Evolutionary conservation across 2,113 vertebrate species (phyloP).

Genomic region (Alethe castanea): DNA sequence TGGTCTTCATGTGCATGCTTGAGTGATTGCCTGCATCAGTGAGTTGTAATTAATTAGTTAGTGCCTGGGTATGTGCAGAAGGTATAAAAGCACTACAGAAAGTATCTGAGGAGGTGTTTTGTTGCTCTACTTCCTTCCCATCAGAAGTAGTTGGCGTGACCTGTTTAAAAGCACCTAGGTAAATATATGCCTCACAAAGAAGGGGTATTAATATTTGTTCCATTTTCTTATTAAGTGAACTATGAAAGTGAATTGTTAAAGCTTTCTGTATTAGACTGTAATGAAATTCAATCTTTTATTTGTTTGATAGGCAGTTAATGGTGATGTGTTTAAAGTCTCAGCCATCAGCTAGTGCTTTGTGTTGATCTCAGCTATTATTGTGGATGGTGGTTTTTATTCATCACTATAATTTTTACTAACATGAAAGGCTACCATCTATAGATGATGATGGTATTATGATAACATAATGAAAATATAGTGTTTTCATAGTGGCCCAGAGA

Average conservation of each 20-base stretch:
- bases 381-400: neutral
- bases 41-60: conserved; percentile 14
- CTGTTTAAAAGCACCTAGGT: neutral
- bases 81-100: neutral
- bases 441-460: neutral
- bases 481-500: neutral
- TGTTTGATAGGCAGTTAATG: neutral
- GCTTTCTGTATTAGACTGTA: neutral
- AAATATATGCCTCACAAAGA: neutral
- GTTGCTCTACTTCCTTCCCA: neutral
- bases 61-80: neutral
- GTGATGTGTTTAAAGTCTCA: neutral
- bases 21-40: conserved; percentile 9
- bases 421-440: neutral
- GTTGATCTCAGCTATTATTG: neutral
- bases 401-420: neutral
- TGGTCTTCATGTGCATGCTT: neutral
- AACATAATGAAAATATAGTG: neutral
- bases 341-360: neutral
- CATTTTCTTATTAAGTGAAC: neutral
- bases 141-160: neutral
- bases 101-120: neutral
- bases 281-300: neutral
- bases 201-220: neutral
- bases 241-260: neutral